phyloP scores from a whole-genome alignment of 2,797 vertebrate species.

The Phrynocephalus vlangalii region DNA sequence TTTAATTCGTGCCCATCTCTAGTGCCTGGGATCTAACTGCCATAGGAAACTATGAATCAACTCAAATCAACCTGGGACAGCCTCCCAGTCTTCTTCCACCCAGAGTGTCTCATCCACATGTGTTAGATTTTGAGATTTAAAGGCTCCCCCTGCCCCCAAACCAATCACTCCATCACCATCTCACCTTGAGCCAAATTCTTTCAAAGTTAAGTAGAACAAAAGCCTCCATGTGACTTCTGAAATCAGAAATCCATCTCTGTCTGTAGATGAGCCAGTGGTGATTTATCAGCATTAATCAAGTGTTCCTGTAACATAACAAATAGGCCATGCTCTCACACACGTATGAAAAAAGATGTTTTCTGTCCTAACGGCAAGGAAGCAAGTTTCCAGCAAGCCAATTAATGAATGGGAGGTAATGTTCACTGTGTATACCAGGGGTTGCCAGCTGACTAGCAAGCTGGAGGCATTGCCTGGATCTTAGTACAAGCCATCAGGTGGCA shows the following conservation, averaged over 20 bases:
- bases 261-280: slow-evolving; percentile 30
- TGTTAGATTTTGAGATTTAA: background rate
- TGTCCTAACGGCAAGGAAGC: slow-evolving; percentile 37
- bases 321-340: background rate
- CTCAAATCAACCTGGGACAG: too few relatives aligned
- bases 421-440: slow-evolving; percentile 61
- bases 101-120: background rate
- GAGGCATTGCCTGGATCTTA: slow-evolving; percentile 77
- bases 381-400: slow-evolving; percentile 64
- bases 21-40: too few relatives aligned
- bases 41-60: too few relatives aligned
- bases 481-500: slow-evolving; percentile 80
- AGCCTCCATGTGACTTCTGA: slow-evolving; percentile 41
- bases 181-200: slow-evolving; percentile 19
- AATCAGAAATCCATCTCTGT: background rate
- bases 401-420: slow-evolving; percentile 64
- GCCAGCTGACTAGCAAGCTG: slow-evolving; percentile 73
- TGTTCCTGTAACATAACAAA: slow-evolving; percentile 43
- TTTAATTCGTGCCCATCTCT: too few relatives aligned
- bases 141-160: background rate
- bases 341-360: slow-evolving; percentile 43
- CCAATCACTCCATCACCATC: background rate
- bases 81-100: background rate
- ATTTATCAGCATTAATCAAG: slow-evolving; percentile 33
- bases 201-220: slow-evolving; percentile 34